Evolutionary conservation across 1,140 invertebrate genomes (phyloP), one percentile per base, ranked within the genome.

Genomic region (Aphidius gifuensis): DNA sequence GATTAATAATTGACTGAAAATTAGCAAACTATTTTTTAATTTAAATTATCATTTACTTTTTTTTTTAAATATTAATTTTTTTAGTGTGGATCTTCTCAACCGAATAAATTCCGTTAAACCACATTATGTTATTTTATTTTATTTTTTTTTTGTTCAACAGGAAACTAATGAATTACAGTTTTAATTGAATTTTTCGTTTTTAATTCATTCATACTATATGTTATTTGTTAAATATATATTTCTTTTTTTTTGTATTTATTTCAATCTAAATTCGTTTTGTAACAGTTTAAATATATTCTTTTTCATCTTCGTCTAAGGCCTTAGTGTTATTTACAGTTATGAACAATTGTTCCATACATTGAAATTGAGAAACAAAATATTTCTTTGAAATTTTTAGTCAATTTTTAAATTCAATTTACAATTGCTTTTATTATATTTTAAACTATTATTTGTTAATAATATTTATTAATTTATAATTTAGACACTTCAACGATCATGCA

Each of bases 311-410:
- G 64, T 61, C 64, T 68, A 71, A 69, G 66, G 68, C 67, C 58
- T 68, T 68, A 62, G 61, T 67, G 59, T 64, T 75, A 77, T 77
- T 64, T 77, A 76, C 75, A 76, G 57, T 70, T 74, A 74, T 76
- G 66, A 72, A 71, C 62, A 69, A 55, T 70, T 64, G 40, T 69
- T 58, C 58, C 43, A 42, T 62, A 66, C 21, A 62, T 61, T 53
- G 55, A 65, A 50, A 51, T 23, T 44, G 53, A 54, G 47, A 56
- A 59, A 21, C 44, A 47, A 59, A 47, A 64, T 51, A 45, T 9
- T 59, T 51, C 38, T 55, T 40, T 32, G 23, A 32, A 1, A 32
- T 32, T 3, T 32, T 32, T 32, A 49, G 59, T 45, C 9, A 16
- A 32, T 32, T 3, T 3, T 32, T 32, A 32, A 32, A 1, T 32